phyloP scores from a whole-genome alignment of 2,797 vertebrate species.

The Thunnus albacares region DNA sequence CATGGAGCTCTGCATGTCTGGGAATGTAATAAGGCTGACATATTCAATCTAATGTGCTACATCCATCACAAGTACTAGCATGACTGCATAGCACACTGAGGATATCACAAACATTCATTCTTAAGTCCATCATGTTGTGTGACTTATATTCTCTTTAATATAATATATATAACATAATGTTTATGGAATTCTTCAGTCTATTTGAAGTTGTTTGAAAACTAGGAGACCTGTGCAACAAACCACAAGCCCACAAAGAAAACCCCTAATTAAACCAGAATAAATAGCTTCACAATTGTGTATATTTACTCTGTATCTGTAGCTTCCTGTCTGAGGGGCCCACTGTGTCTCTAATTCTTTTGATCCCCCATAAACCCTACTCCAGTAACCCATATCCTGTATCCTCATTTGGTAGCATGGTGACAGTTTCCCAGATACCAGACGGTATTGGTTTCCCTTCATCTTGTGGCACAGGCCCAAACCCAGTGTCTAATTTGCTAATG shows the following conservation, averaged over 20 bases:
- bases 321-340: slow-evolving; percentile 58
- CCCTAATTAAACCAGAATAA: slow-evolving; percentile 49
- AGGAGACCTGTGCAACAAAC: slow-evolving; percentile 21
- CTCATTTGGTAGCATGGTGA: slow-evolving; percentile 77
- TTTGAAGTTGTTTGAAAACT: slow-evolving; percentile 20
- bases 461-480: slow-evolving; percentile 79
- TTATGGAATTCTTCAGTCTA: slow-evolving; percentile 10
- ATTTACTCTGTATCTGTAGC: slow-evolving; percentile 44
- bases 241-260: slow-evolving; percentile 10
- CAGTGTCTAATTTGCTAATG: slow-evolving; percentile 86
- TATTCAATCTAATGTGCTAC: slow-evolving; percentile 48
- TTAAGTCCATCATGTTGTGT: background rate
- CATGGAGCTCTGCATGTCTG: slow-evolving; percentile 53
- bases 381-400: slow-evolving; percentile 72
- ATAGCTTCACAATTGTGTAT: slow-evolving; percentile 41
- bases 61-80: slow-evolving; percentile 56
- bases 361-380: slow-evolving; percentile 51
- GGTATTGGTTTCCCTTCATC: slow-evolving; percentile 79
- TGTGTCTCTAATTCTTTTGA: slow-evolving; percentile 64
- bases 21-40: slow-evolving; percentile 66
- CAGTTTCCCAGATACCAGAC: slow-evolving; percentile 80
- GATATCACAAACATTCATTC: slow-evolving; percentile 13
- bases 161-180: background rate
- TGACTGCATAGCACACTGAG: background rate
- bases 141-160: slow-evolving; percentile 1